Percentiles rank a stretch among this genome's conserved stretches.
Evolutionary conservation across 1,140 invertebrate species (phyloP).

Genomic region (Polypedilum vanderplanki): DNA sequence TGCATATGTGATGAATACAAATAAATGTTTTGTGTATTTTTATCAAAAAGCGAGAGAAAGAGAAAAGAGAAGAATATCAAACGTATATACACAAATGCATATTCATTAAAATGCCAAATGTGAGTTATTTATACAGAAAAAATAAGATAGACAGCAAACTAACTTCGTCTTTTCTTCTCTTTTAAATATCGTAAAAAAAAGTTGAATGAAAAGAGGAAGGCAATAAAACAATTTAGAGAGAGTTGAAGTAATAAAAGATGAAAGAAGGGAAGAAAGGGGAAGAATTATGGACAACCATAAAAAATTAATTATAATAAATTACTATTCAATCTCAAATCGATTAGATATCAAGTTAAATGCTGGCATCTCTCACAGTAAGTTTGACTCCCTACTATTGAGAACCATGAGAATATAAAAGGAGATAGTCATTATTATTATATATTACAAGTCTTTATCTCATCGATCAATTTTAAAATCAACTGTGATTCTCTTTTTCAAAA

Average conservation of each 20-base stretch:
- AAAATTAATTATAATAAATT: slow-evolving; percentile 29
- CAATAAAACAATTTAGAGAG: neutral
- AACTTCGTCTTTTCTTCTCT: too few relatives aligned
- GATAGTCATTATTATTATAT: too few relatives aligned
- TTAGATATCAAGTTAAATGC: slow-evolving; percentile 24
- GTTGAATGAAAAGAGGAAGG: too few relatives aligned
- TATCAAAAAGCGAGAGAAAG: neutral
- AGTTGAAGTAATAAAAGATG: neutral
- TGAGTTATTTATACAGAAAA: neutral
- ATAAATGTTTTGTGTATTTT: neutral
- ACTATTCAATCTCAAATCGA: slow-evolving; percentile 27
- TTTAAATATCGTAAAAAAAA: too few relatives aligned
- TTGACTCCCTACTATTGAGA: too few relatives aligned
- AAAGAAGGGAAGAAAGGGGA: neutral
- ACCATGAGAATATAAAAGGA: too few relatives aligned
- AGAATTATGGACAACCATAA: slow-evolving; percentile 24
- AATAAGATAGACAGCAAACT: neutral
- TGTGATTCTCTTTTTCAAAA: too few relatives aligned
- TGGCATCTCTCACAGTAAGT: neutral
- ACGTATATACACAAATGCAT: neutral
- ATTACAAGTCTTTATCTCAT: too few relatives aligned
- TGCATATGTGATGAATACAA: neutral
- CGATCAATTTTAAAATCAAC: too few relatives aligned
- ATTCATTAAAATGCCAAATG: slow-evolving; percentile 11
- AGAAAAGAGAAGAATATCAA: neutral